Conservation (phyloP, 2,113 vertebrate species). For the Tupaia chinensis region DNA sequence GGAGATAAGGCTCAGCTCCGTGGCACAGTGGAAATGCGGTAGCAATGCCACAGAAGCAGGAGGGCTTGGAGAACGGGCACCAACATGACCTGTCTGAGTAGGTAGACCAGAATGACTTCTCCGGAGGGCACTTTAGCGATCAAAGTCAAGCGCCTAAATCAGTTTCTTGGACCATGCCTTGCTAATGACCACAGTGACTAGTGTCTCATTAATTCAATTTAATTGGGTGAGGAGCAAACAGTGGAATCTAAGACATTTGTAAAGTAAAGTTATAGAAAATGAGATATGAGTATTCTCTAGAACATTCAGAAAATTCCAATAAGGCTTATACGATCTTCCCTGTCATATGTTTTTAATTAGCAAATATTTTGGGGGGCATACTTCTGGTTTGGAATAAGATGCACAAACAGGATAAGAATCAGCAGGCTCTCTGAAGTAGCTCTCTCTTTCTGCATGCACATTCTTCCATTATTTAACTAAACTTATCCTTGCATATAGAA, state of each 20-base stretch:
- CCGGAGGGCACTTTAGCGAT: constrained; percentile 71
- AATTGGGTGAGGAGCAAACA: constrained; percentile 64
- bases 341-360: constrained; percentile 41
- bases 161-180: constrained; percentile 37
- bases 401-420: not conserved
- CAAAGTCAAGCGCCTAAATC: constrained; percentile 47
- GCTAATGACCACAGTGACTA: constrained; percentile 54
- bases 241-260: constrained; percentile 46
- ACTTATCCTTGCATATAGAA: not conserved
- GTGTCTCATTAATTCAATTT: constrained; percentile 74
- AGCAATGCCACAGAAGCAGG: not conserved
- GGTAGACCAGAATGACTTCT: not conserved
- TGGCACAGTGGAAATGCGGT: not conserved
- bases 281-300: constrained; percentile 36
- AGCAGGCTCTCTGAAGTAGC: not conserved
- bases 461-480: constrained; percentile 16
- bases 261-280: constrained; percentile 54
- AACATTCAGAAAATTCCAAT: constrained; percentile 37
- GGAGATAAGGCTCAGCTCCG: not conserved
- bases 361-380: not conserved
- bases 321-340: not conserved
- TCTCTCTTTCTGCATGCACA: not conserved
- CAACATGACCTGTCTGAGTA: not conserved
- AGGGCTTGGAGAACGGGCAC: not conserved
- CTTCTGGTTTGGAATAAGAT: constrained; percentile 5